A percentile compares a stretch with the other conserved stretches of the same genome.
Conservation (phyloP, 2,888 invertebrate genomes). For the Eubasilissa splendida region DNA sequence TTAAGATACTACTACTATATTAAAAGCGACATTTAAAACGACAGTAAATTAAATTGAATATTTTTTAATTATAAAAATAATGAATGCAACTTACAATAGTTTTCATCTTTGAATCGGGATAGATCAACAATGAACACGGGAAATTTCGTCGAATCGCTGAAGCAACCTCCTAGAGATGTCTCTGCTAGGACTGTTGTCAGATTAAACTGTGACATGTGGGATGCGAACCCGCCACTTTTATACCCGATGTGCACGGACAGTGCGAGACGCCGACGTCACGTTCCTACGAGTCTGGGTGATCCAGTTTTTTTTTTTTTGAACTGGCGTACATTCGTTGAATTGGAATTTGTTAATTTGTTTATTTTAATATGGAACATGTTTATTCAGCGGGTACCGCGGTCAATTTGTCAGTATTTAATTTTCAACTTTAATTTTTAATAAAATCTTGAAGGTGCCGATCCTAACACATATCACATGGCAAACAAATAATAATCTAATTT, state of each 20-base stretch:
- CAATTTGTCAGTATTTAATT: no score
- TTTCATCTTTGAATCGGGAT: slow-evolving; percentile 18
- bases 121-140: neutral
- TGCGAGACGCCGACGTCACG: neutral
- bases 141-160: no score
- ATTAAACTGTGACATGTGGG: slow-evolving; percentile 20
- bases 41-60: neutral
- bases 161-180: slow-evolving; percentile 31
- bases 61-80: neutral
- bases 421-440: no score
- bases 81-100: slow-evolving; percentile 3
- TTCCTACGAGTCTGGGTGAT: neutral
- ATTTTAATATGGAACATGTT: no score
- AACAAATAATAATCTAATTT: no score
- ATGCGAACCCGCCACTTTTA: slow-evolving; percentile 2
- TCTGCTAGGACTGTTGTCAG: slow-evolving; percentile 30
- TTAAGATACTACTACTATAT: no score
- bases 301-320: slow-evolving; percentile 2
- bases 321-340: neutral
- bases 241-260: neutral
- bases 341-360: neutral
- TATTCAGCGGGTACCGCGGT: no score
- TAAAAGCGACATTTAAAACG: neutral
- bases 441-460: no score
- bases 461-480: no score